Conservation (phyloP, 2,113 vertebrate genomes). For the Tautogolabrus adspersus region DNA sequence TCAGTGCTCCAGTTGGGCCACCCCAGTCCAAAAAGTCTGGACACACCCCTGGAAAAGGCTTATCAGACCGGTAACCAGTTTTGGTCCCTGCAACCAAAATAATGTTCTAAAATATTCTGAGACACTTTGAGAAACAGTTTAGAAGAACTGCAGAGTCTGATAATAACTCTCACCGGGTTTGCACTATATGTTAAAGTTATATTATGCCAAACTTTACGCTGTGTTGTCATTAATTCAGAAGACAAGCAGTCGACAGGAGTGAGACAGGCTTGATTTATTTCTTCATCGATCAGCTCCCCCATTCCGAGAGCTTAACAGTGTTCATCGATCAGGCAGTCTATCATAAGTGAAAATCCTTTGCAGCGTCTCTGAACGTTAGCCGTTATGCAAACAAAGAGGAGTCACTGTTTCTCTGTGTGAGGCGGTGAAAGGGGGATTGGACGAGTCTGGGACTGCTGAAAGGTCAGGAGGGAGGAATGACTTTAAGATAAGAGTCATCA, state of each 20-base stretch:
- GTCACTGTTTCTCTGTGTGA: background rate
- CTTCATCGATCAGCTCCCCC: conserved; percentile 7
- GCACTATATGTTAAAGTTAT: background rate
- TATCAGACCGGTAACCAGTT: no score
- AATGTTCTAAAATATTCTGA: background rate
- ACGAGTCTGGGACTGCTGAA: conserved; percentile 41
- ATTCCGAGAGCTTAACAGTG: conserved; percentile 9
- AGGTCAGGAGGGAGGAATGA: conserved; percentile 57
- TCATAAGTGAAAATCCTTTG: conserved; percentile 38
- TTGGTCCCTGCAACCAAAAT: background rate
- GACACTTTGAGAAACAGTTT: background rate
- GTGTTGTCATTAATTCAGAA: background rate
- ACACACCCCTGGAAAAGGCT: no score
- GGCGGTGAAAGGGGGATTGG: conserved; percentile 6
- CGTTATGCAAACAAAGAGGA: conserved; percentile 8
- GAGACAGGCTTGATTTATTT: conserved; percentile 21
- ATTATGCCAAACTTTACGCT: background rate
- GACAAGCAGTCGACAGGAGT: background rate
- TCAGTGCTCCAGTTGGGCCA: no score
- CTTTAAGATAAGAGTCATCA: conserved; percentile 59
- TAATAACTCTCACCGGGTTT: conserved; percentile 5
- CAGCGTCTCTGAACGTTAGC: conserved; percentile 13
- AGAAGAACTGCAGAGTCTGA: background rate
- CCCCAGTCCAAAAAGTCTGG: no score
- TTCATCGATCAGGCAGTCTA: conserved; percentile 18